Evolutionary conservation across 1,140 invertebrate genomes (phyloP), one percentile per base, ranked within the genome.

Genomic region (Meloidogyne chitwoodi): DNA sequence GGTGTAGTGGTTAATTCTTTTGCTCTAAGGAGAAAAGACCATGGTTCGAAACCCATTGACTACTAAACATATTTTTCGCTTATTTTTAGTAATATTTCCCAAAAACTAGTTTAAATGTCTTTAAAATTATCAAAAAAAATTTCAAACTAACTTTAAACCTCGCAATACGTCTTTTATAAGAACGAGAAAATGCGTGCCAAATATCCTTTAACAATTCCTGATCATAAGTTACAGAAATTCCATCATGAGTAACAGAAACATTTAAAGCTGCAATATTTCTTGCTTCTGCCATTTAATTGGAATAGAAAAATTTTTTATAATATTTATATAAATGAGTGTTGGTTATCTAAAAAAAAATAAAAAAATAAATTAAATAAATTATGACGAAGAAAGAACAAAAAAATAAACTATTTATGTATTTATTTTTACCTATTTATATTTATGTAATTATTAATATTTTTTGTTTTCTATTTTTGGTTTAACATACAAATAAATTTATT

Each of bases 201-300:
- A 87, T 84, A 34, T 88, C 89, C 48, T 85, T 83, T 14, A 89
- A 78, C 14, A 97, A 94, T 89, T 98, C 95, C 77, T 93, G 91
- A 87, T 99, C 95, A 87, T 97, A 95, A 88, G 96, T 94, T 29
- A 98, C 93, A 85, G 96, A 93, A 90, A 95, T 93, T 82, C 95
- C 96, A 88, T 99, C 96, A 86, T 97, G 95, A 67, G 95, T 96
- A 77, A 99, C 94, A 31, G 93, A 91, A 89, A 99, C 98, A 69
- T 93, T 95, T 88, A 99, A 97, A 63, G 95, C 96, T 67, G 98
- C 96, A 79, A 96, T 56, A 62, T 78, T 78, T 61, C 68, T 38
- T 1, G 77, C 77, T 41, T 78, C 77, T 26, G 77, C 77, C 77
- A 78, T 78, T 75, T 29, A 70, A 27, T 38, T 38, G 65, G 24